Evolutionary conservation across 1,140 invertebrate species (phyloP), one percentile per base, ranked within the genome.

Genomic region (Tachypleus tridentatus): DNA sequence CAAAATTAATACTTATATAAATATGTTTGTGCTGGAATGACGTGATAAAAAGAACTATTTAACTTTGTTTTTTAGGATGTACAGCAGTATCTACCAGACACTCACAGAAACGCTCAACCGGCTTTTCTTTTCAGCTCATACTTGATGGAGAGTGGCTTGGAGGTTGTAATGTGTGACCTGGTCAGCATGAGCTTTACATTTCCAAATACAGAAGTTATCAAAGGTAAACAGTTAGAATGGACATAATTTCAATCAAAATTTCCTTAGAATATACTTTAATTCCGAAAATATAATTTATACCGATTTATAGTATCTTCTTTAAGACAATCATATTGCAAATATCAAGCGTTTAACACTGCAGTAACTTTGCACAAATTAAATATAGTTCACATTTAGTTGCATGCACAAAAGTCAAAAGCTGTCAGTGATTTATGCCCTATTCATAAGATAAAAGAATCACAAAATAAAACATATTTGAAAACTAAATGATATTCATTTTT

Each of bases 61-160:
- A 5, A 0, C 60, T 62, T 53, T 57, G 54, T 51, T 63, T 67
- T 66, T 47, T 68, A 77, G 70, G 82, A 86, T 74, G 78, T 82
- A 4, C 78, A 83, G 53, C 77, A 80, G 58, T 87, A 80, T 72
- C 81, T 87, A 48, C 84, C 85, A 0, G 82, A 83, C 0, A 83
- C 85, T 67, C 84, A 87, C 64, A 75, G 83, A 72, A 84, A 77
- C 70, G 57, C 76, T 58, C 80, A 86, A 72, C 84, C 87, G 0
- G 81, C 82, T 61, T 79, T 80, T 49, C 80, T 83, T 51, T 80
- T 89, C 7, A 78, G 80, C 56, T 77, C 81, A 62, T 74, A 86
- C 29, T 75, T 90, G 60, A 78, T 80, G 51, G 79, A 83, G 6
- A 80, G 81, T 8, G 88, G 88, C 0, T 91, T 89, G 71, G 73